Conservation (phyloP, 2,888 invertebrate genomes). For the Chaetoderma sp. region DNA sequence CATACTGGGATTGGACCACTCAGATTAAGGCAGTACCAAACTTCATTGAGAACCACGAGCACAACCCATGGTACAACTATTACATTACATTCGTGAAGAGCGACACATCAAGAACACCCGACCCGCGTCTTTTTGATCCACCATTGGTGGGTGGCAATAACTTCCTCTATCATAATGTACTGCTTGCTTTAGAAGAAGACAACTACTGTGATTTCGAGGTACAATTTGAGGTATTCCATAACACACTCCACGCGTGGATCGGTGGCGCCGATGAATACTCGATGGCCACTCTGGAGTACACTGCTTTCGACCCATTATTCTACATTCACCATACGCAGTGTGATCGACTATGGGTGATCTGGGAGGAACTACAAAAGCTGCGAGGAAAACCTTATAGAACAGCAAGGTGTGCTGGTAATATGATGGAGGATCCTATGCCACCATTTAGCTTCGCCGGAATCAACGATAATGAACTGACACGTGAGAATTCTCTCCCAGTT, state of each 20-base stretch:
- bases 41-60: constrained; percentile 22
- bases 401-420: constrained; percentile 28
- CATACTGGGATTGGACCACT: constrained; percentile 21
- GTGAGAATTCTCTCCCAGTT: constrained; percentile 21
- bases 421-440: constrained; percentile 25
- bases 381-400: constrained; percentile 24
- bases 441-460: constrained; percentile 21
- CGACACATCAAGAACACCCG: constrained; percentile 3
- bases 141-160: neutral
- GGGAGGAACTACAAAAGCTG: constrained; percentile 27
- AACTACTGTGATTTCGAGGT: constrained; percentile 22
- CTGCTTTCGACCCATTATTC: constrained; percentile 20
- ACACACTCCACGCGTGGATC: constrained; percentile 20
- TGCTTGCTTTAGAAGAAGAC: constrained; percentile 14
- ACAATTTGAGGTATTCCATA: constrained; percentile 16
- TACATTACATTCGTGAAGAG: constrained; percentile 7
- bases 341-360: constrained; percentile 33
- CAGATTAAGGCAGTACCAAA: neutral
- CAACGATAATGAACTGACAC: constrained; percentile 20
- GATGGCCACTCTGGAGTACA: constrained; percentile 12
- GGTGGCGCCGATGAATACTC: constrained; percentile 9
- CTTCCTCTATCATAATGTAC: constrained; percentile 7
- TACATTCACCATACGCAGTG: constrained; percentile 15
- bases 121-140: constrained; percentile 8
- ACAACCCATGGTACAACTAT: constrained; percentile 13